Conservation (phyloP, 1,140 invertebrate genomes). For the Temnothorax longispinosus region DNA sequence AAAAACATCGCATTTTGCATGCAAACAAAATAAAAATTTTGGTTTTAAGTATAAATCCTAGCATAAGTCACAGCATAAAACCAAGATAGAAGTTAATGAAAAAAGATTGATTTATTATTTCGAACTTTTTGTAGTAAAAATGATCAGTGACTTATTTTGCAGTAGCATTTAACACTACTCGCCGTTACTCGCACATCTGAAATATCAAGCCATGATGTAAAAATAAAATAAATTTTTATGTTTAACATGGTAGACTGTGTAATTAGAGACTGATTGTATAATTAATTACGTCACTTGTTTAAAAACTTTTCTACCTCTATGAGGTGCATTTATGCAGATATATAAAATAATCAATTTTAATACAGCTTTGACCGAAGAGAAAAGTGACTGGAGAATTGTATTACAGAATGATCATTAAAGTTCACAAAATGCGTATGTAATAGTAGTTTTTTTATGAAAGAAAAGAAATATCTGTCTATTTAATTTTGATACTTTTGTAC, state of each 20-base stretch:
- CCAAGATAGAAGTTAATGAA: not conserved
- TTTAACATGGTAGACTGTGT: slow-evolving; percentile 59
- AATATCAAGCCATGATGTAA: not conserved
- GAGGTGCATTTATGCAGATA: slow-evolving; percentile 62
- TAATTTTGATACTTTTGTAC: slow-evolving; percentile 83
- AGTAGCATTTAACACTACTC: not conserved
- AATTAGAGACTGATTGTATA: slow-evolving; percentile 65
- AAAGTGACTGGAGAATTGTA: slow-evolving; percentile 49
- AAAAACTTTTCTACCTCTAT: slow-evolving; percentile 72
- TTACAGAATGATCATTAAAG: slow-evolving; percentile 71
- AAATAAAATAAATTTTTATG: slow-evolving; percentile 28
- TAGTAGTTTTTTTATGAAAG: slow-evolving; percentile 73
- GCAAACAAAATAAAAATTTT: not conserved
- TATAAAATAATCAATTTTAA: slow-evolving; percentile 49
- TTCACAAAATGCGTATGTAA: slow-evolving; percentile 61
- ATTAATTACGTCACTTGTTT: slow-evolving; percentile 56
- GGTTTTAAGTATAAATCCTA: slow-evolving; percentile 7
- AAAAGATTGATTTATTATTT: not conserved
- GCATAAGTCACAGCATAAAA: not conserved
- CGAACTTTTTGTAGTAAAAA: not conserved
- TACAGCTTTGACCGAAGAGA: slow-evolving; percentile 27
- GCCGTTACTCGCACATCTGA: slow-evolving; percentile 24
- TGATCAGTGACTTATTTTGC: slow-evolving; percentile 1
- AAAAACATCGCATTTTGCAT: not conserved
- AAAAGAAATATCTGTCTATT: slow-evolving; percentile 57